A percentile compares a stretch with the other conserved stretches of the same genome.
These are phyloP conservation scores for Melanotaenia trifasciata DNA, from an alignment of 2,797 vertebrate species.

Conservation along the genomic window DNA sequence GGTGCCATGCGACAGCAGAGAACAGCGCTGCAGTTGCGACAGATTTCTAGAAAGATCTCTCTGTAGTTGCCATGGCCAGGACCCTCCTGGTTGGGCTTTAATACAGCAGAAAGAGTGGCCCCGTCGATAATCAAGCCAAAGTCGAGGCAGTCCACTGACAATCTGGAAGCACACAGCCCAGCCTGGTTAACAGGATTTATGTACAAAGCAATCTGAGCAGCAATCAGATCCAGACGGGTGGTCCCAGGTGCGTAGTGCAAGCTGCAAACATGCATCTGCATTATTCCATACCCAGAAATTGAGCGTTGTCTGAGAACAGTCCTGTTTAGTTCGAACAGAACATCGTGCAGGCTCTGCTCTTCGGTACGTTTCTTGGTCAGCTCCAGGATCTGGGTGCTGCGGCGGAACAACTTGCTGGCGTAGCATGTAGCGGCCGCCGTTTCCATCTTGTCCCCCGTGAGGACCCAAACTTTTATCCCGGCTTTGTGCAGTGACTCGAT, in stretches of 20 bases:
- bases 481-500: conserved; percentile 97
- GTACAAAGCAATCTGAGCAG: neutral
- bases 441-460: conserved; percentile 99
- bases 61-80: conserved; percentile 88
- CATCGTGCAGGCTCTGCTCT: conserved; percentile 95
- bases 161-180: conserved; percentile 78
- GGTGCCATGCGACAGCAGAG: conserved; percentile 83
- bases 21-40: conserved; percentile 95
- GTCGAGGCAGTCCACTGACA: conserved; percentile 94
- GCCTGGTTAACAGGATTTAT: conserved; percentile 4
- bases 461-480: conserved; percentile 98
- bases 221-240: neutral
- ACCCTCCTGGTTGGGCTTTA: conserved; percentile 87
- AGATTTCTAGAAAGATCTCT: conserved; percentile 95
- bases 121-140: conserved; percentile 98
- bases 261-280: neutral
- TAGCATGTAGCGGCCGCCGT: conserved; percentile 97
- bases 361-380: conserved; percentile 95
- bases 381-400: conserved; percentile 94
- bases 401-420: conserved; percentile 95
- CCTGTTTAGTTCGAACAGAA: conserved; percentile 94
- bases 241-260: neutral
- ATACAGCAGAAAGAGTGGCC: conserved; percentile 91
- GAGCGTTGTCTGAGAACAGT: conserved; percentile 89
- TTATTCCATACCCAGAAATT: conserved; percentile 88